Percentiles rank a stretch among this genome's conserved stretches.
phyloP scores from a whole-genome alignment of 1,140 invertebrate genomes.

The Ceratina japonica region DNA sequence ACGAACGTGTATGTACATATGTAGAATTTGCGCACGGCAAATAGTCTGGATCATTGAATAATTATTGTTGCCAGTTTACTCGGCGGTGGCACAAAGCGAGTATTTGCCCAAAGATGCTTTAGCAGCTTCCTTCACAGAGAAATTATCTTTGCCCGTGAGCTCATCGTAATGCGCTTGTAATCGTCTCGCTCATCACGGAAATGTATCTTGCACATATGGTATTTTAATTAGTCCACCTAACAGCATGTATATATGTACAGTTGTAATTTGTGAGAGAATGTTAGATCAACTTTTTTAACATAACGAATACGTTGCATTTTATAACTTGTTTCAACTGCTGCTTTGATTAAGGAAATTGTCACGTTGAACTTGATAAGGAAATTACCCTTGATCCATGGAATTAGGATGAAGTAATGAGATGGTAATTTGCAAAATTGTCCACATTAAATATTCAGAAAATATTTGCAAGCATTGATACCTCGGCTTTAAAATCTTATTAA shows the following conservation, averaged over 20 bases:
- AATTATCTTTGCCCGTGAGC: constrained; percentile 66
- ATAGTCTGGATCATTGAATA: constrained; percentile 43
- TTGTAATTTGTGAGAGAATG: not conserved
- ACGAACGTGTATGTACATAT: not conserved
- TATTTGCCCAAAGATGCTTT: constrained; percentile 63
- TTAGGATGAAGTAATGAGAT: not conserved
- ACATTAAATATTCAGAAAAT: not conserved
- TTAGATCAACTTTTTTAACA: no score
- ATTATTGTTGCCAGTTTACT: constrained; percentile 59
- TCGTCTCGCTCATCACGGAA: constrained; percentile 2
- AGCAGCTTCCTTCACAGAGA: constrained; percentile 59
- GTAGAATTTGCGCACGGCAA: constrained; percentile 53
- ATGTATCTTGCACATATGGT: constrained; percentile 32
- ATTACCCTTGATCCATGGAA: no score
- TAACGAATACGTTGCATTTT: no score
- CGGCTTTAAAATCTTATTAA: no score
- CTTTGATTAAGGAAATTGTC: no score
- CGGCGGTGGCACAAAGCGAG: constrained; percentile 46
- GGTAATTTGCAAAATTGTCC: not conserved
- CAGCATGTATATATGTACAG: not conserved
- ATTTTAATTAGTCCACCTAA: not conserved
- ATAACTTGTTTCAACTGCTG: no score
- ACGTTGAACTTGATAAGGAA: no score
- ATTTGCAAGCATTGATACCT: not conserved
- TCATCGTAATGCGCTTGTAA: constrained; percentile 58